Base-by-base conservation (phyloP, 2,113 vertebrate species). In the Gymnobelideus leadbeateri region DNA sequence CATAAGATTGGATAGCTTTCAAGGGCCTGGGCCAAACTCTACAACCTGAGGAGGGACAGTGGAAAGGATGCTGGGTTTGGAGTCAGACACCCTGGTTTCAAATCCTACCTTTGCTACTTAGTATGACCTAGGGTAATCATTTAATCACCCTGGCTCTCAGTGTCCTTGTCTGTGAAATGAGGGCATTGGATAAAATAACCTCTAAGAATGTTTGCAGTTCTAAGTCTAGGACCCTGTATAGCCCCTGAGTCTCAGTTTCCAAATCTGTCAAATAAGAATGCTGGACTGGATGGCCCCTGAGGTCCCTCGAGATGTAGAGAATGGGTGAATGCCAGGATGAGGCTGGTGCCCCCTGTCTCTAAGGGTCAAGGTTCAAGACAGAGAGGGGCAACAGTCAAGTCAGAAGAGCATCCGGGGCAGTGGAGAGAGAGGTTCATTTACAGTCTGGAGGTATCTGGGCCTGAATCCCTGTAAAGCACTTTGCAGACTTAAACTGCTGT, bases 161-260 rank as follows among this genome's bases (percentile, higher is more conserved):
- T 95, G 95, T 95, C 92, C 26, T 91, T 53, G n/a, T 46, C 2
- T 92, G n/a, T 89, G 96, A 96, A 92, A 37, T 52, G 24, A 43
- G 31, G 31, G 37, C 37, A 0, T n/a, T n/a, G 16, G 37, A n/a
- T 12, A n/a, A n/a, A 4, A 19, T 2, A 14, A 21, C 14, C 37
- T 16, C 14, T 6, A 21, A 1, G 37, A 14, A 7, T 37, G 16
- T 77, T n/a, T 19, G 14, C 14, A n/a, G 31, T 90, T 94, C 51
- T 93, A 43, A 92, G 47, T 84, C 1, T 52, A 6, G 68, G 57
- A 95, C 28, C 90, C 96, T 90, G 53, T 84, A 3, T 91, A 92
- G 91, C n/a, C 90, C 95, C 23, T 90, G 31, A 89, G 93, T 68
- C 90, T 93, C 90, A 49, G 51, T 90, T 95, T 96, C 26, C 92